A percentile compares a stretch with the other conserved stretches of the same genome.
phyloP scores from a whole-genome alignment of 2,888 invertebrate genomes.

The Tinea pellionella region DNA sequence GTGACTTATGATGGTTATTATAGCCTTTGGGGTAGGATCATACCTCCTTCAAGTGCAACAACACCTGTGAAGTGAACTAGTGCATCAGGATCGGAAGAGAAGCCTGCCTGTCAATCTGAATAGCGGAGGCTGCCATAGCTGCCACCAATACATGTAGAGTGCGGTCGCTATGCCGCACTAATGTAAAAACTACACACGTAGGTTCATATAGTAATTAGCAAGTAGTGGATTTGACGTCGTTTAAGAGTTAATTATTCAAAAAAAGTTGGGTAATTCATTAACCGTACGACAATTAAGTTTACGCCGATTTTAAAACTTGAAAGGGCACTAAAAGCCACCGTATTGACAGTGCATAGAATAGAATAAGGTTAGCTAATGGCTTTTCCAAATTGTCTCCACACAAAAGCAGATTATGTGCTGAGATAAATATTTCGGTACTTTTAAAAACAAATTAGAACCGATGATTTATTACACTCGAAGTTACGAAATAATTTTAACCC shows the following conservation, averaged over 20 bases:
- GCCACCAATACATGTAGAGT: no score
- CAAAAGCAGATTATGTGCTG: slow-evolving; percentile 58
- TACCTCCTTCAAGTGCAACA: no score
- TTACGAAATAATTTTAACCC: slow-evolving; percentile 21
- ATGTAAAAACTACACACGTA: no score
- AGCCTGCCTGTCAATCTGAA: no score
- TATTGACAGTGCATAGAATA: neutral
- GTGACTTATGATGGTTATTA: no score
- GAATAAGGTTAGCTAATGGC: neutral
- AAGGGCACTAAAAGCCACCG: neutral
- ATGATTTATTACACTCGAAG: slow-evolving; percentile 50
- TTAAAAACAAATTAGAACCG: slow-evolving; percentile 68
- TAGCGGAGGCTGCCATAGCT: no score
- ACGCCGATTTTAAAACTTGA: neutral
- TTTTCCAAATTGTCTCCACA: slow-evolving; percentile 42
- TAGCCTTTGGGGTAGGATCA: no score
- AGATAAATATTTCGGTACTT: slow-evolving; percentile 57
- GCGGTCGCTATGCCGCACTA: no score
- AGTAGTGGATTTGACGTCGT: no score
- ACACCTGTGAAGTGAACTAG: no score
- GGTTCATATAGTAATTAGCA: no score
- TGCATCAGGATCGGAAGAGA: no score
- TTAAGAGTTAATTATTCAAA: neutral
- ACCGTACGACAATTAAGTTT: neutral
- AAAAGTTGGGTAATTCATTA: neutral